These are phyloP conservation scores for Sicus ferrugineus DNA, from an alignment of 2,888 invertebrate genomes.

Conservation along the genomic window DNA sequence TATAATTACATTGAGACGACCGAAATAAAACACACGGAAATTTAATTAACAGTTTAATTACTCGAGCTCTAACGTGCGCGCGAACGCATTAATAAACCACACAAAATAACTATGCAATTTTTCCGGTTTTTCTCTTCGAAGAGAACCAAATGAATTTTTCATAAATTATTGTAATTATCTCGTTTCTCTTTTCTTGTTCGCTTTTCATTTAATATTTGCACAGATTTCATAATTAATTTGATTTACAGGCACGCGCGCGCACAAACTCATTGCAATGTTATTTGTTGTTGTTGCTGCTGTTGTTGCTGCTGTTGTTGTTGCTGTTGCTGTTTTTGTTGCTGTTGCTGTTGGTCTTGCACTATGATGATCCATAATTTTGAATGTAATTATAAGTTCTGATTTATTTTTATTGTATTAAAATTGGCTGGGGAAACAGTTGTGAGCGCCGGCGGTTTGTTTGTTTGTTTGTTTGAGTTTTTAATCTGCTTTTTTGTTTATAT, in stretches of 20 bases:
- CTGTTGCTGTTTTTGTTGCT: too few relatives aligned
- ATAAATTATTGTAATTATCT: slow-evolving; percentile 36
- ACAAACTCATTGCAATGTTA: not conserved
- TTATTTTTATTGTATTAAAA: slow-evolving; percentile 38
- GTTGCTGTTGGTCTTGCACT: not conserved
- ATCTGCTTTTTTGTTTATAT: not conserved
- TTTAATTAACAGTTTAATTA: slow-evolving; percentile 27
- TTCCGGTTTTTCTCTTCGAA: slow-evolving; percentile 1
- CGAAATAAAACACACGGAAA: slow-evolving; percentile 14
- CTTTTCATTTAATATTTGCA: not conserved
- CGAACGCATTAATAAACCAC: not conserved
- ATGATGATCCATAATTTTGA: slow-evolving; percentile 28
- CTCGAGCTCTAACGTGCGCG: not conserved
- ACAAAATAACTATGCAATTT: slow-evolving; percentile 12
- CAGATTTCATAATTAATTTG: slow-evolving; percentile 33
- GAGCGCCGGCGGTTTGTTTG: not conserved
- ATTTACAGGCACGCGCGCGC: slow-evolving; percentile 25
- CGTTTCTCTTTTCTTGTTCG: not conserved
- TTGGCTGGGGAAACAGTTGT: slow-evolving; percentile 27
- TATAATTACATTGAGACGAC: slow-evolving; percentile 20
- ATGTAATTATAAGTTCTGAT: slow-evolving; percentile 38
- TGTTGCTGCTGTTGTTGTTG: slow-evolving; percentile 18
- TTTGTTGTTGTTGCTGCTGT: not conserved
- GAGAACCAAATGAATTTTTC: slow-evolving; percentile 31
- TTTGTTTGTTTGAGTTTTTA: not conserved